Evolutionary conservation across 2,797 vertebrate genomes (phyloP), one percentile per base, ranked within the genome.

Genomic region (Limnodromus scolopaceus): DNA sequence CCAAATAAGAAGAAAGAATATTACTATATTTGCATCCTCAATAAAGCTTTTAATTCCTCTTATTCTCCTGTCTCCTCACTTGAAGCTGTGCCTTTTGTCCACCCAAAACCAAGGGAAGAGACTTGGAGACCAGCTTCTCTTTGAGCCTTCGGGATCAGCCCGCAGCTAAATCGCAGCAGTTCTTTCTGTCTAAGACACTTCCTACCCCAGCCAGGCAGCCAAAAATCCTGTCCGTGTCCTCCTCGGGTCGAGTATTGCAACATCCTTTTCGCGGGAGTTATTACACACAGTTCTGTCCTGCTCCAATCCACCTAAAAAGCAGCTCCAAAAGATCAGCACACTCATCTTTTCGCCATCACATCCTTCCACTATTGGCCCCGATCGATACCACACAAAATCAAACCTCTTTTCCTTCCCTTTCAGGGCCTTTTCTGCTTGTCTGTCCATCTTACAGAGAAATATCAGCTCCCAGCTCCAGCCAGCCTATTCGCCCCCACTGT

Each of bases 131-230:
- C 28, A 20, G 17, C 8, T 68, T 86, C 61, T 71, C 34, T 76
- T 70, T 10, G 24, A 83, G n/a, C 51, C 55, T 70, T 87, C n/a
- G 51, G 11, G 14, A 58, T 89, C 41, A 79, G 46, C n/a, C 55
- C 51, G 48, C 34, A 66, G 32, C 51, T 85, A 85, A 92, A 83
- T 89, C 8, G 7, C 41, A 87, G 28, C 39, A 63, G 10, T 45
- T 90, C 30, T 55, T 95, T 70, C 38, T 55, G 75, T 84, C 64
- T 77, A 54, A 60, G 57, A 77, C 25, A 71, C 70, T 96, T 96
- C 91, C 89, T 93, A 66, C 69, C 11, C 64, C 34, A 80, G 60
- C 11, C 15, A 71, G 38, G 1, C 45, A 74, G 81, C 46, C 84
- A 91, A 89, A 87, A 80, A 30, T 60, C 27, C 39, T 70, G 3